Conservation (phyloP, 1,140 invertebrate species). For the Rhagoletis pomonella region DNA sequence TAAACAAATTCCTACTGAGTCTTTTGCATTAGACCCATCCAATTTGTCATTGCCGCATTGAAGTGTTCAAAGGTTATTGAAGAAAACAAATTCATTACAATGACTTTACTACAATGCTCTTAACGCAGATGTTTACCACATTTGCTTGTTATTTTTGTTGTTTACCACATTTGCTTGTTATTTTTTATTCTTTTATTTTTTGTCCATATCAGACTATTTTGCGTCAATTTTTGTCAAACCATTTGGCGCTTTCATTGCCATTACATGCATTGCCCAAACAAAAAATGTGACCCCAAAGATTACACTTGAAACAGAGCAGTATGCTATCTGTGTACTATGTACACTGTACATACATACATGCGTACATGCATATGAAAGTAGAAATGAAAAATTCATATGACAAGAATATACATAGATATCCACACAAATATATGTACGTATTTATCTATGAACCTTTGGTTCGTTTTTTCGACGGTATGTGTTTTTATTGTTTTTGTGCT, state of each 20-base stretch:
- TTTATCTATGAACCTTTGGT: conserved; percentile 15
- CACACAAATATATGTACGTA: neutral
- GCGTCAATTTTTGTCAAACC: conserved; percentile 21
- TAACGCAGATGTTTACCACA: neutral
- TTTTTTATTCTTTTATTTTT: neutral
- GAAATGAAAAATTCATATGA: no score
- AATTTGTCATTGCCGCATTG: conserved; percentile 13
- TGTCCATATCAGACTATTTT: neutral
- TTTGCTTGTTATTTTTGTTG: neutral
- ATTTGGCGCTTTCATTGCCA: conserved; percentile 4
- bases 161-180: neutral
- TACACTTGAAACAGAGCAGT: neutral
- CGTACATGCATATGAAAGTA: neutral
- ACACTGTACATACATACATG: neutral
- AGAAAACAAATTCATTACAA: conserved; percentile 1
- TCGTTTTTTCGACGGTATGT: neutral
- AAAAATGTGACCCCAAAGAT: neutral
- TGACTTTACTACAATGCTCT: neutral
- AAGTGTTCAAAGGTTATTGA: conserved; percentile 6
- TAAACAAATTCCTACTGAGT: neutral
- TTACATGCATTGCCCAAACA: neutral
- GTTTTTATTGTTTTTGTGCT: neutral
- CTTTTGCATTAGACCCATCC: neutral
- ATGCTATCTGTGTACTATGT: neutral
- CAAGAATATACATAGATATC: no score